A percentile compares a stretch with the other conserved stretches of the same genome.
Evolutionary conservation across 2,888 invertebrate genomes (phyloP).

Genomic region (Deroplatys truncata): DNA sequence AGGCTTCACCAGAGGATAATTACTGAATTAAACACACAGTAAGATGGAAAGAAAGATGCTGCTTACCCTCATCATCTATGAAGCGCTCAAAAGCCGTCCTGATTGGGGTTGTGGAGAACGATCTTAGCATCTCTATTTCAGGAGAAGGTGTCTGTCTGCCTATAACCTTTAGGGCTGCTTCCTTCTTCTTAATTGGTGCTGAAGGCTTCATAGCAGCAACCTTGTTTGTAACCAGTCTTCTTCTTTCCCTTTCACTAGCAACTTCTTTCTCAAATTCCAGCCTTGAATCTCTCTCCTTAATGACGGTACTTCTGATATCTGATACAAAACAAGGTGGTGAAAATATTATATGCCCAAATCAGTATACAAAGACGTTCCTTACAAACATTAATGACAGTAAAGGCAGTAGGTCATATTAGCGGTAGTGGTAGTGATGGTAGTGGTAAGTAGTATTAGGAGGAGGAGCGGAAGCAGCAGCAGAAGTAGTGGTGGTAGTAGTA

Average conservation of each 20-base stretch:
- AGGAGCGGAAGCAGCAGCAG: too few species aligned
- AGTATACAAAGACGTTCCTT: neutral
- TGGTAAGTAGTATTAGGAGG: too few species aligned
- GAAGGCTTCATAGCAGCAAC: conserved; percentile 4
- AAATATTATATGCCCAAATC: neutral
- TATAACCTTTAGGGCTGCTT: neutral
- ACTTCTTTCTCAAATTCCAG: conserved; percentile 13
- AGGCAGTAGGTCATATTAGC: too few species aligned
- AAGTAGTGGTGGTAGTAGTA: too few species aligned
- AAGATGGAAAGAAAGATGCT: too few species aligned
- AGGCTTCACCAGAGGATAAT: too few species aligned
- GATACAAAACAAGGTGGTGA: neutral
- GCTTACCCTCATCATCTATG: neutral
- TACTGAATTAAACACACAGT: too few species aligned
- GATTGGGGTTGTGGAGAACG: neutral
- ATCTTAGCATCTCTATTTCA: neutral
- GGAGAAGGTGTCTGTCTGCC: neutral
- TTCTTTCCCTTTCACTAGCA: conserved; percentile 6
- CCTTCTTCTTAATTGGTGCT: neutral
- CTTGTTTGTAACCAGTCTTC: neutral
- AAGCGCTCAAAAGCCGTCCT: neutral
- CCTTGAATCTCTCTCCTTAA: conserved; percentile 28
- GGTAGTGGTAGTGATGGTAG: too few species aligned
- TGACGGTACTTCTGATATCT: conserved; percentile 11
- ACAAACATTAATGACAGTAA: too few species aligned